phyloP scores from a whole-genome alignment of 23 tunicate genomes.

The Phallusia fumigata region DNA sequence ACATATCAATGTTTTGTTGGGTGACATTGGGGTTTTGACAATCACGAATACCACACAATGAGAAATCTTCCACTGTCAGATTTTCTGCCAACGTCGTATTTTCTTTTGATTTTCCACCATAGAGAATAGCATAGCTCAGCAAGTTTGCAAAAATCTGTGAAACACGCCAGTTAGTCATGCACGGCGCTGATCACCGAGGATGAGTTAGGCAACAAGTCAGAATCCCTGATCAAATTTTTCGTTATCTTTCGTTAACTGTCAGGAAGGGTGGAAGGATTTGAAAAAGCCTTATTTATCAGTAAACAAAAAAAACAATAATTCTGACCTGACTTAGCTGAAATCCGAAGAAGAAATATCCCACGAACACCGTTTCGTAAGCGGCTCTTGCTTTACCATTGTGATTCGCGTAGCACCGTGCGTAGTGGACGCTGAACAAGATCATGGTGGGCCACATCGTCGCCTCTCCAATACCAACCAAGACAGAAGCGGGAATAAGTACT shows the following conservation, averaged over 20 bases:
- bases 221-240: no score
- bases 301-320: no score
- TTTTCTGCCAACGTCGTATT: not conserved
- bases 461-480: not conserved
- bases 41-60: not conserved
- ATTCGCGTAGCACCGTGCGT: not conserved
- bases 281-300: no score
- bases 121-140: slow-evolving; percentile 16
- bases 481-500: not conserved
- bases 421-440: not conserved
- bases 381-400: not conserved
- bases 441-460: not conserved
- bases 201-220: no score
- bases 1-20: not conserved
- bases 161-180: no score
- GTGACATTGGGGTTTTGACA: not conserved
- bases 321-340: not conserved
- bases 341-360: not conserved
- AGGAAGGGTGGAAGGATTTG: no score
- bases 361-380: not conserved
- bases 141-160: slow-evolving; percentile 10
- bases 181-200: no score
- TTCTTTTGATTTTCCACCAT: slow-evolving; percentile 5
- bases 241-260: no score
- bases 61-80: not conserved